Percentiles rank a stretch among this genome's conserved stretches.
Evolutionary conservation across 2,888 invertebrate species (phyloP).

Genomic region (Agrotis segetum): DNA sequence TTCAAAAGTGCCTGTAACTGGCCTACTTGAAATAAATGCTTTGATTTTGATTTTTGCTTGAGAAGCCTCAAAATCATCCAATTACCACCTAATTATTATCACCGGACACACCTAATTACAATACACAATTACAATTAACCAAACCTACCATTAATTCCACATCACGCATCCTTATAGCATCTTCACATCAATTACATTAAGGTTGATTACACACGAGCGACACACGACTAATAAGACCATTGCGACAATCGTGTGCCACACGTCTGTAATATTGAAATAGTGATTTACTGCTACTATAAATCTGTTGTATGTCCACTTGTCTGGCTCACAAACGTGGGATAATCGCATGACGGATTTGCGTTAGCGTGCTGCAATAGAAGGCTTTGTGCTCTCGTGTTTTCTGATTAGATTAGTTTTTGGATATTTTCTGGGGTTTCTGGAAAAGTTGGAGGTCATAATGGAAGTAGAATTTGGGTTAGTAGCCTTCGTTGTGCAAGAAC

Average conservation of each 20-base stretch:
- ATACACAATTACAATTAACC: constrained; percentile 48
- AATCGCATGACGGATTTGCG: constrained; percentile 77
- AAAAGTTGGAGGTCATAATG: too few species aligned
- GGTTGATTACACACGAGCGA: constrained; percentile 57
- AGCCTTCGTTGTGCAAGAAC: too few species aligned
- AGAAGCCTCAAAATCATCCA: background rate
- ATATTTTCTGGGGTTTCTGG: background rate
- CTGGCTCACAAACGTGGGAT: constrained; percentile 84
- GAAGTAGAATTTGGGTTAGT: too few species aligned
- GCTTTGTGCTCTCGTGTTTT: constrained; percentile 37
- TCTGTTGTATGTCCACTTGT: constrained; percentile 83
- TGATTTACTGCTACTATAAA: constrained; percentile 85
- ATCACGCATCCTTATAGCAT: constrained; percentile 37
- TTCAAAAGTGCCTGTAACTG: too few species aligned
- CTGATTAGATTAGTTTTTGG: constrained; percentile 42
- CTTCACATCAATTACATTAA: constrained; percentile 61
- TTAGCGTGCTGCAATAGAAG: constrained; percentile 55
- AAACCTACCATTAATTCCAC: constrained; percentile 43
- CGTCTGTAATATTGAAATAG: constrained; percentile 83
- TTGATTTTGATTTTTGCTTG: too few species aligned
- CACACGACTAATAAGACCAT: constrained; percentile 62
- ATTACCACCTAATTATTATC: constrained; percentile 7
- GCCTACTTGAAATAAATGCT: too few species aligned
- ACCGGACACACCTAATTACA: constrained; percentile 28
- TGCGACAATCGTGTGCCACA: constrained; percentile 61